Conservation (phyloP, 2,888 invertebrate species). For the Pseudanteris insignis region DNA sequence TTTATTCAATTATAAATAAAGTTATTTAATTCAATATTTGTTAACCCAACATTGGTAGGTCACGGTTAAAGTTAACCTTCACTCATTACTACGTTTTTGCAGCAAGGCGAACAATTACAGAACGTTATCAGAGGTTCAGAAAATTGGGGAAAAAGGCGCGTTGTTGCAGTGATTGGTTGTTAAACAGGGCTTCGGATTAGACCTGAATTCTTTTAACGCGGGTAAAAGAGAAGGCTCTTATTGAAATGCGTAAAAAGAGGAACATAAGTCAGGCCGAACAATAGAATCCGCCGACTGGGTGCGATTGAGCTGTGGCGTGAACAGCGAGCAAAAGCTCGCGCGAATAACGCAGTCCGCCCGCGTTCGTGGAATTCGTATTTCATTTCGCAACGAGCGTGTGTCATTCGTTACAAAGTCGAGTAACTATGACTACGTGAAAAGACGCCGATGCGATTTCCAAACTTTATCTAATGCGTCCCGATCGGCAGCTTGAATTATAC, state of each 20-base stretch:
- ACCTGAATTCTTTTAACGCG: too few relatives aligned
- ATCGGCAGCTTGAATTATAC: slow-evolving; percentile 40
- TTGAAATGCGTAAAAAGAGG: slow-evolving; percentile 36
- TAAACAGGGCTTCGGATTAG: too few relatives aligned
- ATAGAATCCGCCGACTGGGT: slow-evolving; percentile 35
- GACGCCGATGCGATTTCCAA: slow-evolving; percentile 37
- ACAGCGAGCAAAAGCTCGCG: slow-evolving; percentile 19
- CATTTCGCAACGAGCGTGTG: slow-evolving; percentile 40
- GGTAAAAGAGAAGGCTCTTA: slow-evolving; percentile 18
- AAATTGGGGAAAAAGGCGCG: too few relatives aligned
- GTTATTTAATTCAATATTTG: too few relatives aligned
- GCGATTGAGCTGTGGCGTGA: slow-evolving; percentile 38
- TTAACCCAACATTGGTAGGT: too few relatives aligned
- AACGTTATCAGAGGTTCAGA: too few relatives aligned
- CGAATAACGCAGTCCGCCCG: slow-evolving; percentile 39
- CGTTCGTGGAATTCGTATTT: slow-evolving; percentile 42
- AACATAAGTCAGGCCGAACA: slow-evolving; percentile 19
- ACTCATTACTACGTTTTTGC: too few relatives aligned
- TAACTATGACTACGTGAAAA: slow-evolving; percentile 43
- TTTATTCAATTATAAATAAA: too few relatives aligned
- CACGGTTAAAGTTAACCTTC: too few relatives aligned
- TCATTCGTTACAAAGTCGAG: slow-evolving; percentile 42
- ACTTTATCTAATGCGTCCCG: slow-evolving; percentile 40
- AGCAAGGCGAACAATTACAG: too few relatives aligned
- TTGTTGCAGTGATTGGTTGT: too few relatives aligned